Evolutionary conservation across 2,113 vertebrate species (phyloP), one percentile per base, ranked within the genome.

Genomic region (Ptychochromis oligacanthus): DNA sequence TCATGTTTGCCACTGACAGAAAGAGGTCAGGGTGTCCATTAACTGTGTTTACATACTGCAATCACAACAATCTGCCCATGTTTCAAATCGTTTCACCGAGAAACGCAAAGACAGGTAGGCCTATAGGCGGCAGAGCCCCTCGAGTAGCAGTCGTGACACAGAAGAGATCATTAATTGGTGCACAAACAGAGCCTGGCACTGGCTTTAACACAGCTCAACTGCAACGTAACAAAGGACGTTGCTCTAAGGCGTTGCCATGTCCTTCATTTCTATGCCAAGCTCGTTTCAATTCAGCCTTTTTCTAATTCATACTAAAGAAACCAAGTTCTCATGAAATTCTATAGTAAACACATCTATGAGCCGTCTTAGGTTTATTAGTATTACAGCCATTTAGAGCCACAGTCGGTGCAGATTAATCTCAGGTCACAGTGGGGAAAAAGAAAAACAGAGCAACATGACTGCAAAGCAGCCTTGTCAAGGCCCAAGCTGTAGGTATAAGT

Each of bases 131-230:
- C 7, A 26, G 28, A 74, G 56, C 34, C 40, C 12, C 11, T 17
- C 43, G 20, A 43, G 22, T 57, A 31, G 46, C 54, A 56, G 52
- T 54, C 80, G n/a, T 15, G 34, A 74, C 3, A 3, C 40, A 58
- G 34, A 49, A 8, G 17, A 77, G 24, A 84, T 77, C 49, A 82
- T 88, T 75, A 79, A 34, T 14, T 40, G 36, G n/a, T 62, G 34
- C 52, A 31, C 24, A 31, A 77, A 77, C 17, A 43, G 31, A 84
- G 46, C 24, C 34, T 40, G 26, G 2, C 36, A 15, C 11, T 49
- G 20, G 49, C 12, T 54, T 40, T 36, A 4, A 43, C 28, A 52
- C 2, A 28, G 46, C 72, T 74, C 34, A 11, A 40, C 55, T 58
- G 62, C 20, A 54, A 40, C 43, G 36, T 49, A 28, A 67, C 40